Percentiles rank a stretch among this genome's conserved stretches.
Conservation (phyloP, 1,140 invertebrate species). For the Lordiphosa clarofinis region DNA sequence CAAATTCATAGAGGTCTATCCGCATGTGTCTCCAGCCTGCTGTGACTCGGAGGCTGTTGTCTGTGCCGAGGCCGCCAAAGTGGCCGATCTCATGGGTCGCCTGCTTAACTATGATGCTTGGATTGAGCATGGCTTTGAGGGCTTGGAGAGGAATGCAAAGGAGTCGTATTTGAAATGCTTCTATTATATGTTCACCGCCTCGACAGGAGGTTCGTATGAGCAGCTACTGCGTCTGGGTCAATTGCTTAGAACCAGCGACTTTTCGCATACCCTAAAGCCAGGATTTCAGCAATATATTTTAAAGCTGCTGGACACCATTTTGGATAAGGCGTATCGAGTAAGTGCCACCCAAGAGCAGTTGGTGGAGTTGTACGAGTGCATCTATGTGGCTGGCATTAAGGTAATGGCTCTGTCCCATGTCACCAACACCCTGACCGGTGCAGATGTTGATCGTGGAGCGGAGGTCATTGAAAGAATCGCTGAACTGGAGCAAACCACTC, state of each 20-base stretch:
- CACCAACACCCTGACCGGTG: neutral
- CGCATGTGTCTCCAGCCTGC: constrained; percentile 81
- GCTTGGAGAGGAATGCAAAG: constrained; percentile 55
- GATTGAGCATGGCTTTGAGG: constrained; percentile 66
- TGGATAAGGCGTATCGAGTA: constrained; percentile 36
- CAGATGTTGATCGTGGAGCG: constrained; percentile 12
- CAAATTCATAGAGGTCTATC: constrained; percentile 80
- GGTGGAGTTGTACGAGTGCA: constrained; percentile 27
- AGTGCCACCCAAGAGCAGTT: constrained; percentile 37
- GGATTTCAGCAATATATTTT: constrained; percentile 52
- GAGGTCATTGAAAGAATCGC: constrained; percentile 37
- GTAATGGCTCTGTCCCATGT: constrained; percentile 49
- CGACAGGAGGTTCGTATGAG: constrained; percentile 82
- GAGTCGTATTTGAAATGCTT: constrained; percentile 77
- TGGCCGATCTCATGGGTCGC: constrained; percentile 67
- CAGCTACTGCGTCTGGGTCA: constrained; percentile 64
- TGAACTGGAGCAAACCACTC: constrained; percentile 14
- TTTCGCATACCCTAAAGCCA: constrained; percentile 76
- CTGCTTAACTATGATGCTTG: constrained; percentile 61
- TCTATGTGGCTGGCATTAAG: constrained; percentile 56
- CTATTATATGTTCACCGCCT: constrained; percentile 82
- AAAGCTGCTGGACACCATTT: constrained; percentile 48
- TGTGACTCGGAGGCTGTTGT: constrained; percentile 51
- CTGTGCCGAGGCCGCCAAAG: constrained; percentile 56
- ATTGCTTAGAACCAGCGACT: constrained; percentile 63